Conservation (phyloP, 2,797 vertebrate genomes). For the Knipowitschia caucasica region DNA sequence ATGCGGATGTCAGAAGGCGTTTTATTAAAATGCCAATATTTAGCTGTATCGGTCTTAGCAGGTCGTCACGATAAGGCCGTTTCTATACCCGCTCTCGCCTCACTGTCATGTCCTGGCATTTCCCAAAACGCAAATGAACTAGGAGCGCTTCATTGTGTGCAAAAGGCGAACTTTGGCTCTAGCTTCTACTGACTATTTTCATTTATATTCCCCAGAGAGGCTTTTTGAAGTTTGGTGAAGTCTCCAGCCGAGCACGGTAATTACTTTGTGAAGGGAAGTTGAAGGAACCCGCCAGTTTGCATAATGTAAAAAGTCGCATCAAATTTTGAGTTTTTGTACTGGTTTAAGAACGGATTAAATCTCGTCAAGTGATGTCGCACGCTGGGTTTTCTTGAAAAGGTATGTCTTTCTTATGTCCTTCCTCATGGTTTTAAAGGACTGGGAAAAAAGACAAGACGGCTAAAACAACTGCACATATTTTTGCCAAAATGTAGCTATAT, state of each 20-base stretch:
- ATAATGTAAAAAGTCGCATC: not conserved
- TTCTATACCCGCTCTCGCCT: slow-evolving; percentile 52
- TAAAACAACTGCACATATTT: too few relatives aligned
- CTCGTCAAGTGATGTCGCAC: not conserved
- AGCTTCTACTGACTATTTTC: slow-evolving; percentile 4
- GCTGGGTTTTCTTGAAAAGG: not conserved
- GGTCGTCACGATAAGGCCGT: slow-evolving; percentile 74
- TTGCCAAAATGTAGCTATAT: too few relatives aligned
- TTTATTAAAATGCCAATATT: slow-evolving; percentile 78
- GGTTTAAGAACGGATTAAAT: not conserved
- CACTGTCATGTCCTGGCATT: slow-evolving; percentile 69
- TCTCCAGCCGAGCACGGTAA: slow-evolving; percentile 4
- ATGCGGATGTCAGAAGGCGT: slow-evolving; percentile 73
- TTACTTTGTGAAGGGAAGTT: slow-evolving; percentile 5
- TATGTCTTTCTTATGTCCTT: too few relatives aligned
- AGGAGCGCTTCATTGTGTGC: slow-evolving; percentile 29
- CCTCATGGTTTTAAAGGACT: too few relatives aligned
- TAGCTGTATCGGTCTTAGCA: slow-evolving; percentile 69
- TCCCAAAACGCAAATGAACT: slow-evolving; percentile 36
- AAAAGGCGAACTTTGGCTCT: slow-evolving; percentile 7
- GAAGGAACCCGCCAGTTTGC: not conserved
- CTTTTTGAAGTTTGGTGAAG: slow-evolving; percentile 4
- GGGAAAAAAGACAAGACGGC: too few relatives aligned
- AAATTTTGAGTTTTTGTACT: not conserved
- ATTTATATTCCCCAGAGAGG: not conserved